phyloP scores from a whole-genome alignment of 2,113 vertebrate genomes.

The Neolamprologus caudopunctatus region DNA sequence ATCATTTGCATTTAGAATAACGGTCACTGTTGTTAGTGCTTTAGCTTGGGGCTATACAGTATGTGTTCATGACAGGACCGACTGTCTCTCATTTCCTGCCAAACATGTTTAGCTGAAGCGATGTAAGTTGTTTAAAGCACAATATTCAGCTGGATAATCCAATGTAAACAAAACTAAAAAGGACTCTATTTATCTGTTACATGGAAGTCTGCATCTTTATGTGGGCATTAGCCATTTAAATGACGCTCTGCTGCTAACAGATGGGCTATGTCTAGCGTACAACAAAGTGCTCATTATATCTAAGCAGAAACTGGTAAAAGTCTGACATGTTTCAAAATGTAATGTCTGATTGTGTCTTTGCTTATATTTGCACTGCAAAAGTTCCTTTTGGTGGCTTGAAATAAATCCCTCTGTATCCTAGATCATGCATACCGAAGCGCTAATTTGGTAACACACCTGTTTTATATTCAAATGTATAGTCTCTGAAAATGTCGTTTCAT shows the following conservation, averaged over 20 bases:
- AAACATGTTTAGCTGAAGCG: neutral
- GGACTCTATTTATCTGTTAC: neutral
- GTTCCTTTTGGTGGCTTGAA: neutral
- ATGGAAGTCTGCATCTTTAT: neutral
- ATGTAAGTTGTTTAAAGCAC: neutral
- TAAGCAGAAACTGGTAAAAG: neutral
- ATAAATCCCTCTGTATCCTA: neutral
- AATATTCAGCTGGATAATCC: neutral
- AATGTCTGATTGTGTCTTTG: neutral
- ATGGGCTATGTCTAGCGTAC: neutral
- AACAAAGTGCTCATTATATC: neutral
- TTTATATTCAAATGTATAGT: neutral
- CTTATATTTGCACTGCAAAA: neutral
- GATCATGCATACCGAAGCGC: fast-evolving
- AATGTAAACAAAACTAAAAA: neutral
- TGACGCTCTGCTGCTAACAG: neutral
- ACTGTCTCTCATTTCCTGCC: neutral
- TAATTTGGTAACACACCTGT: neutral
- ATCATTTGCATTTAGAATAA: constrained; percentile 28
- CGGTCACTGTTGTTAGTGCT: neutral
- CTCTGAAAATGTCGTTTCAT: neutral
- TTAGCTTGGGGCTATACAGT: neutral
- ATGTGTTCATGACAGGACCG: neutral
- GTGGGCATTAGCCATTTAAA: neutral
- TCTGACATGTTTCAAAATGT: neutral